Percentiles rank a stretch among this genome's conserved stretches.
These are phyloP conservation scores for Bujurquina vittata DNA, from an alignment of 2,113 vertebrate genomes.

Conservation along the genomic window DNA sequence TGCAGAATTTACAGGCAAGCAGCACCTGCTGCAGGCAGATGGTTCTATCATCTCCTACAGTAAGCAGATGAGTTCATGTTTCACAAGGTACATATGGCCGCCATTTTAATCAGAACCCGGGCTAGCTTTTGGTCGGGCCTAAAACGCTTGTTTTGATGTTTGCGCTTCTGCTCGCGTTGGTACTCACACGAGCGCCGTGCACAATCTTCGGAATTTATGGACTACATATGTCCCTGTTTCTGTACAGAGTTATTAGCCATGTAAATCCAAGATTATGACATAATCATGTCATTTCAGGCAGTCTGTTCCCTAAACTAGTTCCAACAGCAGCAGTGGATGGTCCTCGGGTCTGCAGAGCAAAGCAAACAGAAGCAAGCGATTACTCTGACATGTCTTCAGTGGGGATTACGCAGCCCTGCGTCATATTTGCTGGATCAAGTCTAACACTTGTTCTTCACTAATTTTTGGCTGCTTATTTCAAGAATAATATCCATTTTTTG, in stretches of 20 bases:
- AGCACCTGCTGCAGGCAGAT: conserved; percentile 56
- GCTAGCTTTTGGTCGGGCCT: background rate
- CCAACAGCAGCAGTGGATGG: background rate
- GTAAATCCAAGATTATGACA: conserved; percentile 63
- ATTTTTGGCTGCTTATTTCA: background rate
- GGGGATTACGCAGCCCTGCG: background rate
- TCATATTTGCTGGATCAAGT: background rate
- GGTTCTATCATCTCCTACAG: conserved; percentile 24
- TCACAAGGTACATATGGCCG: background rate
- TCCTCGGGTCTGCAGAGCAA: conserved; percentile 1
- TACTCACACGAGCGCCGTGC: background rate
- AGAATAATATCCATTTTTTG: background rate
- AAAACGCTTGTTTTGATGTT: background rate
- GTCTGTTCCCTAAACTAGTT: conserved; percentile 40
- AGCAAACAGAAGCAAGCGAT: background rate
- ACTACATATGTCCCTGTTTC: conserved; percentile 40
- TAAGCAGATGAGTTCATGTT: conserved; percentile 6
- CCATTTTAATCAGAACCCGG: background rate
- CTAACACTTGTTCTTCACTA: background rate
- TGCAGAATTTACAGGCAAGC: conserved; percentile 48
- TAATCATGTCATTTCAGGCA: conserved; percentile 38
- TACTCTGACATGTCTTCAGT: background rate
- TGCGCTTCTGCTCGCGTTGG: background rate
- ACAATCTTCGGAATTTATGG: conserved; percentile 34
- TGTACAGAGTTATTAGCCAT: conserved; percentile 54